Conservation (phyloP, 2,113 vertebrate species). For the Eulemur rufifrons region DNA sequence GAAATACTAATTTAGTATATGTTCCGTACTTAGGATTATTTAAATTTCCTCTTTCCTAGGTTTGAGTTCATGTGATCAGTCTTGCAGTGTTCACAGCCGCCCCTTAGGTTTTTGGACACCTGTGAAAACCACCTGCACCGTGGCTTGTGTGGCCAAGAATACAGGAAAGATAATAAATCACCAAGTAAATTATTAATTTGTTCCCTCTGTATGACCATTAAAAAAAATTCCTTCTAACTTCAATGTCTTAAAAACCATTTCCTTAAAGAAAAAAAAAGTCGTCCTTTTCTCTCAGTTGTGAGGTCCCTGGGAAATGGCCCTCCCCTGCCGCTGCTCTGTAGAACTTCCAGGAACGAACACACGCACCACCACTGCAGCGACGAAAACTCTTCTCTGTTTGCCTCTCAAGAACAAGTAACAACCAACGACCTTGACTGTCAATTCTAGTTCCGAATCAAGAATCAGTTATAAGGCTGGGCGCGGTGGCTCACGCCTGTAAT, state of each 20-base stretch:
- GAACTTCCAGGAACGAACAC: not conserved
- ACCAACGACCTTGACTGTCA: not conserved
- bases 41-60: not conserved
- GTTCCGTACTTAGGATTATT: not conserved
- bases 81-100: not conserved
- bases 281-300: not conserved
- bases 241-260: not conserved
- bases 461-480: too few species aligned
- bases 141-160: not conserved
- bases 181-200: not conserved
- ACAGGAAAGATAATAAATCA: not conserved
- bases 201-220: not conserved
- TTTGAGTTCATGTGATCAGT: slow-evolving; percentile 8
- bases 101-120: not conserved
- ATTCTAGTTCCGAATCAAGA: not conserved
- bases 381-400: not conserved
- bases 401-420: not conserved
- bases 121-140: not conserved
- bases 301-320: not conserved
- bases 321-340: not conserved
- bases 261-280: slow-evolving; percentile 3
- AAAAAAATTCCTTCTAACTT: not conserved
- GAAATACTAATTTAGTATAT: not conserved
- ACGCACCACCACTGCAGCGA: not conserved
- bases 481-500: too few species aligned